Percentiles rank a stretch among this genome's conserved stretches.
Conservation (phyloP, 1,140 invertebrate species). For the Protaetia brevitarsis region DNA sequence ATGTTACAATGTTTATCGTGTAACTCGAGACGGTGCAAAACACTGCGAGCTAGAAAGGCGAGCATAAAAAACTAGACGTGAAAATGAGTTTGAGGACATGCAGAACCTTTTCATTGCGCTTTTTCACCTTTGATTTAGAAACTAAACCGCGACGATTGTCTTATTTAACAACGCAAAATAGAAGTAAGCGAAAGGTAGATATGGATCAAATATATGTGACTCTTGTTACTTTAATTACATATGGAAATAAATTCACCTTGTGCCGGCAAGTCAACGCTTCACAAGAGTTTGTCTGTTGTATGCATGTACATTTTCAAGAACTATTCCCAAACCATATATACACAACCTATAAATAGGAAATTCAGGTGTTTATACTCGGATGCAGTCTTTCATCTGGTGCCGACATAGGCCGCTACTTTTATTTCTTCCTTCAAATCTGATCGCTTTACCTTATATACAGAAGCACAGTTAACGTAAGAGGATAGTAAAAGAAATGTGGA, state of each 20-base stretch:
- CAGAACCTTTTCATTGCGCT: no score
- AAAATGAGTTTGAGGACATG: neutral
- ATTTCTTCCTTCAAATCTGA: neutral
- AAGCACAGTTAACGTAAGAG: neutral
- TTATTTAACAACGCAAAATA: no score
- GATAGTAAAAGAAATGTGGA: neutral
- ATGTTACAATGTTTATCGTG: slow-evolving; percentile 15
- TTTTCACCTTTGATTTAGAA: no score
- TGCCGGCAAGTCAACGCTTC: neutral
- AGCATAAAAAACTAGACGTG: neutral
- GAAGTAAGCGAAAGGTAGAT: neutral
- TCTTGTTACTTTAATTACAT: slow-evolving; percentile 16
- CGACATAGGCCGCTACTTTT: neutral
- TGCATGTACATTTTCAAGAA: neutral
- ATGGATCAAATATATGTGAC: neutral
- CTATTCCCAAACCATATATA: neutral
- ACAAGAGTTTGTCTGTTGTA: neutral
- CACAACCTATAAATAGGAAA: neutral
- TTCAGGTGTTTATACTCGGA: neutral
- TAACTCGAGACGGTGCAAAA: neutral
- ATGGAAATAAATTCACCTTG: slow-evolving; percentile 6
- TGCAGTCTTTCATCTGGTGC: neutral
- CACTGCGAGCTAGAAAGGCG: neutral
- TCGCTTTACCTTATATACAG: neutral
- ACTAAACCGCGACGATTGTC: no score